These are phyloP conservation scores for Periophthalmodon schlosseri DNA, from an alignment of 2,113 vertebrate species.

Conservation along the genomic window DNA sequence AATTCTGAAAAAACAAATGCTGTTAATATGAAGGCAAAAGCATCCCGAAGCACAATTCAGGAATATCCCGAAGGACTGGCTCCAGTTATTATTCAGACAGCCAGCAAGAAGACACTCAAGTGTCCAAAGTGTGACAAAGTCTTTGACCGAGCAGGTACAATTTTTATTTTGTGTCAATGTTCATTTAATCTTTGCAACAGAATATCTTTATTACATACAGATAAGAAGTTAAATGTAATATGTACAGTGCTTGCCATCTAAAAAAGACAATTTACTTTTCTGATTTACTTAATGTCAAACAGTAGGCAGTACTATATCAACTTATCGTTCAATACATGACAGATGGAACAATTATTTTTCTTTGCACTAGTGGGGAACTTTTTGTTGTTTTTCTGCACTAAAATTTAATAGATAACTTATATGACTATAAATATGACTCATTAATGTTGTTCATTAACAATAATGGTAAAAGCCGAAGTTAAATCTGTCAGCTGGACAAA, in stretches of 20 bases:
- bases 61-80: slow-evolving; percentile 85
- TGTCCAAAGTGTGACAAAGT: slow-evolving; percentile 96
- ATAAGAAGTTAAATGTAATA: not conserved
- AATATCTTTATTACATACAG: not conserved
- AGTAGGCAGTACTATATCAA: not conserved
- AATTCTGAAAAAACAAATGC: slow-evolving; percentile 69
- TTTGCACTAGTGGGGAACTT: too few relatives aligned
- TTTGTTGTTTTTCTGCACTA: too few relatives aligned
- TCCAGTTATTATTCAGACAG: slow-evolving; percentile 85
- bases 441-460: too few relatives aligned
- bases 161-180: not conserved
- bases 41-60: slow-evolving; percentile 59
- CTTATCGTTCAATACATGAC: too few relatives aligned
- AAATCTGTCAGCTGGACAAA: too few relatives aligned
- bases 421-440: too few relatives aligned
- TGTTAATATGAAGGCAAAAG: slow-evolving; percentile 71
- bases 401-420: too few relatives aligned
- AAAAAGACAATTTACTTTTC: too few relatives aligned
- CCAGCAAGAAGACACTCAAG: slow-evolving; percentile 88
- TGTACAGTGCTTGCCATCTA: not conserved
- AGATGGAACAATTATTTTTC: too few relatives aligned
- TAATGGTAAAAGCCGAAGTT: too few relatives aligned
- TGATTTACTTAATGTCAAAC: not conserved
- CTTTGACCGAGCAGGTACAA: slow-evolving; percentile 95
- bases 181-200: not conserved